A percentile compares a stretch with the other conserved stretches of the same genome.
These are phyloP conservation scores for Eulithis prunata DNA, from an alignment of 2,888 invertebrate genomes.

Conservation along the genomic window DNA sequence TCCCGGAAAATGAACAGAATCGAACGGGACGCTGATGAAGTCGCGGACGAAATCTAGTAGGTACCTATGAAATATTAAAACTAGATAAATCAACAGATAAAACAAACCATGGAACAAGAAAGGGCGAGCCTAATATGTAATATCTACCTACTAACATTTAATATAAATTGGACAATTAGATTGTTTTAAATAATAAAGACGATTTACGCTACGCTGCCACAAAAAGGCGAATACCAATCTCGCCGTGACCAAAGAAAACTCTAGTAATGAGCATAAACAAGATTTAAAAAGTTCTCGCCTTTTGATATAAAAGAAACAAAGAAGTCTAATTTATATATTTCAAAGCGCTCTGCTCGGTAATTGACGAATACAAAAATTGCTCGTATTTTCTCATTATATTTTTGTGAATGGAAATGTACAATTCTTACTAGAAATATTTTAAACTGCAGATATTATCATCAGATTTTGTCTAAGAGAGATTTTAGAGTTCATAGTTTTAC, in stretches of 20 bases:
- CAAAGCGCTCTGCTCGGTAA: slow-evolving; percentile 57
- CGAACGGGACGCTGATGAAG: no score
- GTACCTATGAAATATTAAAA: no score
- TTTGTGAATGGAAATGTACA: neutral
- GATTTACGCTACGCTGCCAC: slow-evolving; percentile 44
- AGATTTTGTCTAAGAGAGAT: neutral
- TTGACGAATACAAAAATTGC: slow-evolving; percentile 65
- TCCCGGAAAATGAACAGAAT: no score
- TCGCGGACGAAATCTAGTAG: no score
- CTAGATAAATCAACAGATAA: no score
- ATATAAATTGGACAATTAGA: neutral
- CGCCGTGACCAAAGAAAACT: slow-evolving; percentile 49
- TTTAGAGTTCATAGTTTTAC: neutral
- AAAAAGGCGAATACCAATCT: slow-evolving; percentile 51
- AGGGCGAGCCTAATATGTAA: no score
- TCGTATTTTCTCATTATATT: slow-evolving; percentile 7
- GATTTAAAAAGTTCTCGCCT: slow-evolving; percentile 67
- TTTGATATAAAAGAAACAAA: slow-evolving; percentile 71
- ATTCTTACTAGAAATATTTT: neutral
- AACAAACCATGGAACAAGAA: no score
- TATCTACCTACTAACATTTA: neutral
- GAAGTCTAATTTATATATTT: slow-evolving; percentile 69
- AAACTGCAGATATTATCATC: neutral
- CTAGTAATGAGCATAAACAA: slow-evolving; percentile 66
- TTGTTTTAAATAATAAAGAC: slow-evolving; percentile 7